A percentile compares a stretch with the other conserved stretches of the same genome.
Conservation (phyloP, 2,888 invertebrate species). For the Subacronicta megacephala region DNA sequence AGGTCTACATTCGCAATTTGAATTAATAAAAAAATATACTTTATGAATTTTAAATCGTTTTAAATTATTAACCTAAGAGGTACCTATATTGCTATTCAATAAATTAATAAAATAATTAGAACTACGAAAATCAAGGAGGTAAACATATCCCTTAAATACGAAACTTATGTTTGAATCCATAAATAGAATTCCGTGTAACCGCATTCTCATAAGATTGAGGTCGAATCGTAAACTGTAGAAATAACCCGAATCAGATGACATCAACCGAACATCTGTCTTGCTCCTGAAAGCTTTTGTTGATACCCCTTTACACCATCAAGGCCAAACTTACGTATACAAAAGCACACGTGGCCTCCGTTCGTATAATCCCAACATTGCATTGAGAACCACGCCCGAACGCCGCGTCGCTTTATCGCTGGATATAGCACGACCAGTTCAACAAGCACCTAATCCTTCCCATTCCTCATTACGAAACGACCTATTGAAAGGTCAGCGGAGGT, state of each 20-base stretch:
- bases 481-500: slow-evolving; percentile 46
- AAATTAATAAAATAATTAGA: too few relatives aligned
- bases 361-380: slow-evolving; percentile 73
- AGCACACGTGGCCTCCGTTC: slow-evolving; percentile 65
- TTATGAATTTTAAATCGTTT: too few relatives aligned
- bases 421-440: slow-evolving; percentile 52
- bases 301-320: slow-evolving; percentile 48
- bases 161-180: slow-evolving; percentile 23
- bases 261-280: slow-evolving; percentile 49
- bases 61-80: too few relatives aligned
- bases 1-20: too few relatives aligned
- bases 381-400: slow-evolving; percentile 70
- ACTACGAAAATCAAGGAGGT: too few relatives aligned
- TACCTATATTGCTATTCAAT: too few relatives aligned
- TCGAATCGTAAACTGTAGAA: slow-evolving; percentile 23
- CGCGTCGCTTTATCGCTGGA: slow-evolving; percentile 58
- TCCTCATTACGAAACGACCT: slow-evolving; percentile 38
- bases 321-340: slow-evolving; percentile 52
- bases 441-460: slow-evolving; percentile 43
- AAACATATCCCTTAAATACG: too few relatives aligned
- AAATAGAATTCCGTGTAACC: slow-evolving; percentile 36
- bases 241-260: slow-evolving; percentile 48
- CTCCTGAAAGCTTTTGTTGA: slow-evolving; percentile 44
- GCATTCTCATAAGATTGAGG: slow-evolving; percentile 21
- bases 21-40: too few relatives aligned